Evolutionary conservation across 2,797 vertebrate species (phyloP).

Genomic region (Urophycis tenuis): DNA sequence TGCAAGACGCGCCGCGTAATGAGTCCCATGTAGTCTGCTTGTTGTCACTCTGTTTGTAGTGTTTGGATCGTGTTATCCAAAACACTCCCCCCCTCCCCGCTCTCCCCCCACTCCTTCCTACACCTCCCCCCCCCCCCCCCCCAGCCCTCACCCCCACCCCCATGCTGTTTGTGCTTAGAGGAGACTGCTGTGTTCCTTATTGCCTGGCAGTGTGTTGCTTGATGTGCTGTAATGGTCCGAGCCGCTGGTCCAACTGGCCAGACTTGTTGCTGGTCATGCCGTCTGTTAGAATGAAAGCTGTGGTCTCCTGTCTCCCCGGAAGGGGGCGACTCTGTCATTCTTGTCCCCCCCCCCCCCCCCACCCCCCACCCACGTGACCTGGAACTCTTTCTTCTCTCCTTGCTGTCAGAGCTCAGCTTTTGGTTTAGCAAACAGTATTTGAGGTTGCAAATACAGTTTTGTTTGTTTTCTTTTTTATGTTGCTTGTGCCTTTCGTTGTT

Average conservation of each 20-base stretch:
- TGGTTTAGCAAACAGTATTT: constrained; percentile 7
- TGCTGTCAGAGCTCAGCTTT: constrained; percentile 32
- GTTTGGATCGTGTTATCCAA: background rate
- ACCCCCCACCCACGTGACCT: background rate
- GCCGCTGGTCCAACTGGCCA: constrained; percentile 25
- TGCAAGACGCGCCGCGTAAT: constrained; percentile 36
- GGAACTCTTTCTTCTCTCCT: constrained; percentile 3
- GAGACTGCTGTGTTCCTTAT: constrained; percentile 9
- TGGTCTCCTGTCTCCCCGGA: constrained; percentile 14
- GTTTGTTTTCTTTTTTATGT: constrained; percentile 37
- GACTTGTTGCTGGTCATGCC: background rate
- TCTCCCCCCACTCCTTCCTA: constrained; percentile 1
- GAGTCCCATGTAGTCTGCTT: constrained; percentile 38
- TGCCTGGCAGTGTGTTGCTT: constrained; percentile 30
- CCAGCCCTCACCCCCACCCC: background rate
- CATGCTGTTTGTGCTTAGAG: background rate
- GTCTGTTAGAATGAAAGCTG: constrained; percentile 27
- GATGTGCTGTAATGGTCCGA: constrained; percentile 30
- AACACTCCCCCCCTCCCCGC: background rate
- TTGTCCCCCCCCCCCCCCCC: no score
- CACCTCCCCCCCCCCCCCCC: background rate
- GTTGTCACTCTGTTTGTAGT: constrained; percentile 18
- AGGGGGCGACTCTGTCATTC: background rate
- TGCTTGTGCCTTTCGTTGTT: constrained; percentile 25
- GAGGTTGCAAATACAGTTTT: background rate